Evolutionary conservation across 2,797 vertebrate genomes (phyloP).

Genomic region (Dendrocincla fuliginosa): DNA sequence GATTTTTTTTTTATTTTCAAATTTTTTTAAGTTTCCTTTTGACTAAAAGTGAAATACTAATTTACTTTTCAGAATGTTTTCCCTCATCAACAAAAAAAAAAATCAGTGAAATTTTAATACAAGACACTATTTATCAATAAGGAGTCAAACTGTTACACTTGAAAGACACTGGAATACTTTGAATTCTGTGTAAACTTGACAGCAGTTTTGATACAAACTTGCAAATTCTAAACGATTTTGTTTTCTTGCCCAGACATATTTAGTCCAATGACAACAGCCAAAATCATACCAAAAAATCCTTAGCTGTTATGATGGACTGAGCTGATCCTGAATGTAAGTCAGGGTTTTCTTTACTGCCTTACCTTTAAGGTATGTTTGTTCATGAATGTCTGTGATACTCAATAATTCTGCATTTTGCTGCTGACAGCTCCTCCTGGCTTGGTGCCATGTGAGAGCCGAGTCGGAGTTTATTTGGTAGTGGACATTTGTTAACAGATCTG

Average conservation of each 20-base stretch:
- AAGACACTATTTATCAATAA: background rate
- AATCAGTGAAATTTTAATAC: background rate
- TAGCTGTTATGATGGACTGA: background rate
- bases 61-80: background rate
- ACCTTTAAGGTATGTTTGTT: conserved; percentile 90
- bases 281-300: background rate
- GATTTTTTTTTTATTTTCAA: background rate
- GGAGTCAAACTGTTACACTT: background rate
- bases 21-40: background rate
- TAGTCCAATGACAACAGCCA: background rate
- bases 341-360: background rate
- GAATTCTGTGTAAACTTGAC: background rate
- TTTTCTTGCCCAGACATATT: background rate
- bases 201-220: background rate
- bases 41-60: background rate
- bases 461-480: conserved; percentile 87
- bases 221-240: background rate
- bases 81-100: background rate
- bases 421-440: conserved; percentile 91
- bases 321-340: background rate
- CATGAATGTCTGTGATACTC: conserved; percentile 87
- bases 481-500: conserved; percentile 81
- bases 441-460: conserved; percentile 87
- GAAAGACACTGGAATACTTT: background rate
- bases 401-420: conserved; percentile 89